Evolutionary conservation across 2,113 vertebrate genomes (phyloP).

Genomic region (Hippolais icterina): DNA sequence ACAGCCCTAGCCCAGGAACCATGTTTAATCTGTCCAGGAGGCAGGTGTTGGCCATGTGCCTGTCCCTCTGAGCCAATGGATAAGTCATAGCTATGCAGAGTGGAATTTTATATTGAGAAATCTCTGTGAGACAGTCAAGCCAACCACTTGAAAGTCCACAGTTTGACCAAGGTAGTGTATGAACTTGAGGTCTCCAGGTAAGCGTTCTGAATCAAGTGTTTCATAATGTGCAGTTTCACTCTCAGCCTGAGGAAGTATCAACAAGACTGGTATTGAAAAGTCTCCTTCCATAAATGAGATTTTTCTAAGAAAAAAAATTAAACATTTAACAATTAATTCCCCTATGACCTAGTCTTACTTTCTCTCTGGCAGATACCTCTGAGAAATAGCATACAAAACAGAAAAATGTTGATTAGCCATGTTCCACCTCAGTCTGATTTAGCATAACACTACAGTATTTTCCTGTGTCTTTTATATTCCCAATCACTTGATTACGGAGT

Average conservation of each 20-base stretch:
- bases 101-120: neutral
- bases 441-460: neutral
- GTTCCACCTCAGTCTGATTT: constrained; percentile 13
- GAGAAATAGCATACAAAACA: neutral
- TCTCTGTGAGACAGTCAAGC: neutral
- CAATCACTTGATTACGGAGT: constrained; percentile 38
- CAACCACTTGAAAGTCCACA: neutral
- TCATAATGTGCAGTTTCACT: neutral
- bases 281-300: neutral
- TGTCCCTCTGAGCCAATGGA: neutral
- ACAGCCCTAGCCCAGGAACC: neutral
- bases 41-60: neutral
- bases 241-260: neutral
- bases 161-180: neutral
- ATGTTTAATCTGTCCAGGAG: neutral
- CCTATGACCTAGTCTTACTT: neutral
- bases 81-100: neutral
- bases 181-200: neutral
- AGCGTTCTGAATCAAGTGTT: neutral
- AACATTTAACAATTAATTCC: neutral
- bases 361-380: neutral
- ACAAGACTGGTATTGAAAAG: neutral
- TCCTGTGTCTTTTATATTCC: constrained; percentile 1
- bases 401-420: constrained; percentile 1
- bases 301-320: neutral